Conservation (phyloP, 2,888 invertebrate species). For the Napeogenes sylphis region DNA sequence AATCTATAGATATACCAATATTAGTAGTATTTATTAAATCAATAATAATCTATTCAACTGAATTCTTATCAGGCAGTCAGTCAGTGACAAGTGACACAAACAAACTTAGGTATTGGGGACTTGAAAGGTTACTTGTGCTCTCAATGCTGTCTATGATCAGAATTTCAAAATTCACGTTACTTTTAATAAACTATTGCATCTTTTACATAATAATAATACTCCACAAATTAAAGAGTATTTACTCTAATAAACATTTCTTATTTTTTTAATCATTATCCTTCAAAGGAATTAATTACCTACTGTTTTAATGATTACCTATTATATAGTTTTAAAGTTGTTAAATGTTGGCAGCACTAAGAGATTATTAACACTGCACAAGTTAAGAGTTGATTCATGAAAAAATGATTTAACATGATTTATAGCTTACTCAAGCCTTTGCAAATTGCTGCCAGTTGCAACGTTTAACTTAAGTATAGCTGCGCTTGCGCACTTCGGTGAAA, state of each 20-base stretch:
- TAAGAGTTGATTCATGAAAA: slow-evolving; percentile 60
- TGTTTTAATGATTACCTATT: too few relatives aligned
- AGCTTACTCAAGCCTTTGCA: slow-evolving; percentile 70
- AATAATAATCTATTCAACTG: too few relatives aligned
- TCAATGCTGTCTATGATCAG: not conserved
- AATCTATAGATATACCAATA: not conserved
- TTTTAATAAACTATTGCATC: too few relatives aligned
- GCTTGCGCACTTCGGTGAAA: slow-evolving; percentile 55
- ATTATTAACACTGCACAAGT: slow-evolving; percentile 55
- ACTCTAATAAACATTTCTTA: too few relatives aligned
- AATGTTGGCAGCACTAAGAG: slow-evolving; percentile 55
- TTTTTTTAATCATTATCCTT: too few relatives aligned
- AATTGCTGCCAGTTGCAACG: slow-evolving; percentile 72
- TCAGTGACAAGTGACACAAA: not conserved
- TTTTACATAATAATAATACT: too few relatives aligned
- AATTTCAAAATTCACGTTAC: not conserved
- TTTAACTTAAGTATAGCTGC: slow-evolving; percentile 72
- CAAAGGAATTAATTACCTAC: too few relatives aligned
- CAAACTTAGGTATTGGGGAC: not conserved
- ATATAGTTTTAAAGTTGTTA: too few relatives aligned
- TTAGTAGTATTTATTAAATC: too few relatives aligned
- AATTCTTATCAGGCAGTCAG: slow-evolving; percentile 9
- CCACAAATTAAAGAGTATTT: too few relatives aligned
- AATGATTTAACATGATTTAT: slow-evolving; percentile 75
- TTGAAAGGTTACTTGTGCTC: not conserved